Base-by-base conservation (phyloP, 64 coral and sea anemone genomes). In the Montipora foliosa region DNA sequence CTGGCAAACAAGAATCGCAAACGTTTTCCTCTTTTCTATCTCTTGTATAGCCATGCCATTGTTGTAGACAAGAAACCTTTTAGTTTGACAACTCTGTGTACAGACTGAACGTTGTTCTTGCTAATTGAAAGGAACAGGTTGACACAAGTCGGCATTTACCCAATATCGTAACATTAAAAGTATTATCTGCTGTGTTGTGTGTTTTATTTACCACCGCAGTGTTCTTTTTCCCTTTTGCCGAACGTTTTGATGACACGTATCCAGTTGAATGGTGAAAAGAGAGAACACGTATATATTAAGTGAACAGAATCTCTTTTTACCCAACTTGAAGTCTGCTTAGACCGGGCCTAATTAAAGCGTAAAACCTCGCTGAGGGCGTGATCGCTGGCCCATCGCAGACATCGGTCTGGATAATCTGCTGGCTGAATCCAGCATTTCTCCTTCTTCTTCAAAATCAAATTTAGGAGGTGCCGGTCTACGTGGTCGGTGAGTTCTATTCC, bases 291-390 rank as follows among this genome's bases (percentile, higher is more conserved):
- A 57, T 57, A 74, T 29, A 74, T 74, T 24, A 24, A 74, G 45
- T 74, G 0, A 74, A 76, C 74, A 46, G 37, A 78, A 78, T 49
- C 46, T 14, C 37, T 49, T 49, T 47, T 19, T 6, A 5, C 45
- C 45, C 49, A 78, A 19, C 5, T 7, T 47, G 7, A 3, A 13
- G 11, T 6, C 24, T 76, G 25, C 25, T 76, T 10, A 0, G 19
- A 6, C 44, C 2, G 4, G 2, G 7, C 82, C 22, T 60, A 72
- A 86, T 22, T 81, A 93, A 69, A 87, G 24, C 10, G 92, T 93
- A 46, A 93, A 78, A 6, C 92, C 92, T 93, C 90, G n/a, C 48
- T 82, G 69, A 9, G 92, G 83, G 61, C 76, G 64, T 21, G 92
- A 60, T 46, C 92, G 76, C 11, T 79, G 92, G 8, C 92, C 92